phyloP scores from a whole-genome alignment of 2,113 vertebrate species.

The Psilopsiagon aurifrons region DNA sequence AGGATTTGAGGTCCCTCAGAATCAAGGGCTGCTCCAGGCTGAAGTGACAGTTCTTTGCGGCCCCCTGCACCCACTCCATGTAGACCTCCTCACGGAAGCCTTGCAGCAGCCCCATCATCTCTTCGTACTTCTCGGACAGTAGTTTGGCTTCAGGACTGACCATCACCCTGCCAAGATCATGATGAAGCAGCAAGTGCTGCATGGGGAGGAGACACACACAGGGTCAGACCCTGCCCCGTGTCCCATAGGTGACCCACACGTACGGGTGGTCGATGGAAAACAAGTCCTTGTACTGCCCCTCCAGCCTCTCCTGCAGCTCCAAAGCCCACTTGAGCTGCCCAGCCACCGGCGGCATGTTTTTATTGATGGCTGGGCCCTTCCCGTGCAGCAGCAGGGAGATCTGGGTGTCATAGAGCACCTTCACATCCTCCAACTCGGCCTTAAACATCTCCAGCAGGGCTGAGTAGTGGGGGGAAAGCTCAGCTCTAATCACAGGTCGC shows the following conservation, averaged over 20 bases:
- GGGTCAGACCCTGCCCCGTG: accelerated
- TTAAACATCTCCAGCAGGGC: slow-evolving; percentile 73
- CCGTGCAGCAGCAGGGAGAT: accelerated
- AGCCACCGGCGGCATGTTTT: slow-evolving; percentile 74
- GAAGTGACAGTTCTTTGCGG: slow-evolving; percentile 73
- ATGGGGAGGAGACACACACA: accelerated
- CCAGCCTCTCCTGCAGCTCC: slow-evolving; percentile 77
- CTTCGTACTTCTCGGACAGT: slow-evolving; percentile 62
- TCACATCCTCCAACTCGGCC: slow-evolving; percentile 70
- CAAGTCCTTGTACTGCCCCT: slow-evolving; percentile 56
- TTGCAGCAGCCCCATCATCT: slow-evolving; percentile 69
- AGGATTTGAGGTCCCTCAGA: neutral
- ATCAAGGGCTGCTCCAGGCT: slow-evolving; percentile 80
- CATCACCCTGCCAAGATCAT: slow-evolving; percentile 40
- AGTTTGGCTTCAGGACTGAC: slow-evolving; percentile 53
- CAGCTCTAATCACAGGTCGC: slow-evolving; percentile 68
- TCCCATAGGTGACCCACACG: neutral
- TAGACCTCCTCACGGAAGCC: slow-evolving; percentile 36
- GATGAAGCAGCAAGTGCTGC: neutral
- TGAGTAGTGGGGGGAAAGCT: slow-evolving; percentile 63
- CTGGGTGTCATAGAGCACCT: slow-evolving; percentile 71
- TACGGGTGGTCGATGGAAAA: slow-evolving; percentile 72
- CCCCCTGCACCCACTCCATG: slow-evolving; percentile 45
- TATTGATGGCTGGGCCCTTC: slow-evolving; percentile 35
- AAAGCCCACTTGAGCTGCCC: slow-evolving; percentile 78